Conservation (phyloP, 2,888 invertebrate genomes). For the Athalia cordata region DNA sequence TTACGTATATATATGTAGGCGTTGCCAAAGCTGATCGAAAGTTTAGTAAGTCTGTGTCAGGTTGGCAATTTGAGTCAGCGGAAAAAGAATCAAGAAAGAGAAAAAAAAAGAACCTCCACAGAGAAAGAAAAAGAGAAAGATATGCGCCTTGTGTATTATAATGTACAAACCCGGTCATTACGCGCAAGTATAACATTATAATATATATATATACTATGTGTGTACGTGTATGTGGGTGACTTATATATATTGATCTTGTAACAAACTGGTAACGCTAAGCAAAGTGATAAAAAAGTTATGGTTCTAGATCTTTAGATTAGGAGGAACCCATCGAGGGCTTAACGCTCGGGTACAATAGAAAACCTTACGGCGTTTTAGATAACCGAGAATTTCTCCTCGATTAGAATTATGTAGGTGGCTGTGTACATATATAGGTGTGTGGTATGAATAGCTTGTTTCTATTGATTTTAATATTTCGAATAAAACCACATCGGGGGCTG, state of each 20-base stretch:
- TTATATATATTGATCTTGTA: constrained; percentile 14
- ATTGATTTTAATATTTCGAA: too few species aligned
- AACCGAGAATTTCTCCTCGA: background rate
- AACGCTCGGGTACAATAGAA: background rate
- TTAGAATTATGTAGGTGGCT: background rate
- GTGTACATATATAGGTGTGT: background rate
- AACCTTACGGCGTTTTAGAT: background rate
- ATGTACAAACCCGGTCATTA: too few species aligned
- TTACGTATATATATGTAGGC: too few species aligned
- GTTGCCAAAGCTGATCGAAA: too few species aligned
- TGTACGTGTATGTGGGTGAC: background rate
- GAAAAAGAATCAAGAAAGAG: too few species aligned
- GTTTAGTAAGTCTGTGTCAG: too few species aligned
- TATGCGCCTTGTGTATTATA: too few species aligned
- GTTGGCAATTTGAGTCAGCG: too few species aligned
- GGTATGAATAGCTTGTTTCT: too few species aligned
- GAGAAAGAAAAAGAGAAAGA: too few species aligned
- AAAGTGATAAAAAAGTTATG: constrained; percentile 16
- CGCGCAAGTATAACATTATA: background rate
- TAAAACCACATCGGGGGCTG: too few species aligned
- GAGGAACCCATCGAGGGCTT: background rate
- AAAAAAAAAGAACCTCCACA: too few species aligned
- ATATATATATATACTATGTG: background rate
- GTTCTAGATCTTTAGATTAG: constrained; percentile 9
- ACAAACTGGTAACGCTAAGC: constrained; percentile 15